Conservation (phyloP, 2,113 vertebrate species). For the Entosphenus tridentatus region DNA sequence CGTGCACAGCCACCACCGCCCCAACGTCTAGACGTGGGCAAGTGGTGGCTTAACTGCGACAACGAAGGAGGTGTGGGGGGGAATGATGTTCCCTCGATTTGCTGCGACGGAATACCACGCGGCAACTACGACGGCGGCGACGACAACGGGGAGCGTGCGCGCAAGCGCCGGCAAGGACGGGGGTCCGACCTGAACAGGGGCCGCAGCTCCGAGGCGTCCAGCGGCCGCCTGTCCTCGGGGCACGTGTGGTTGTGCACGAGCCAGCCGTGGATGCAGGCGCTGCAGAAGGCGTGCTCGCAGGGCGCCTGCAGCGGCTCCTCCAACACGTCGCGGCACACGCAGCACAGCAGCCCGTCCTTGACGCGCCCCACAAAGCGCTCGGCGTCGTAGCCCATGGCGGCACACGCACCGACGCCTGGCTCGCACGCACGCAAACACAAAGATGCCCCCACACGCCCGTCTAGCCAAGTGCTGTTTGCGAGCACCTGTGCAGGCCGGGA, state of each 20-base stretch:
- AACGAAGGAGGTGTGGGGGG: neutral
- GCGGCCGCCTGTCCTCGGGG: conserved; percentile 44
- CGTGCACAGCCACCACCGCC: too few species aligned
- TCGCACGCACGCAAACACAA: too few species aligned
- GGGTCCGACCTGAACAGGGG: conserved; percentile 39
- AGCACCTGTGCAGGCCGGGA: too few species aligned
- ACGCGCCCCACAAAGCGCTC: conserved; percentile 63
- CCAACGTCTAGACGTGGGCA: too few species aligned
- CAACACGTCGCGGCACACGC: conserved; percentile 49
- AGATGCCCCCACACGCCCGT: too few species aligned
- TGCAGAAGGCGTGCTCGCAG: conserved; percentile 57
- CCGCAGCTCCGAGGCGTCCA: conserved; percentile 32
- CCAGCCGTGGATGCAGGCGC: conserved; percentile 50
- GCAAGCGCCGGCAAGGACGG: neutral
- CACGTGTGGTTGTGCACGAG: conserved; percentile 45
- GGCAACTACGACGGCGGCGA: neutral
- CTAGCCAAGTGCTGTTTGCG: too few species aligned
- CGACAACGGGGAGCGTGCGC: neutral
- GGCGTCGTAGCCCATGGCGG: conserved; percentile 46
- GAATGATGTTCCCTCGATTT: neutral
- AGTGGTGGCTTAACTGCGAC: too few species aligned
- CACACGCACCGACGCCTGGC: too few species aligned
- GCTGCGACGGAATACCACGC: neutral
- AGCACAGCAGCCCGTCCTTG: conserved; percentile 56
- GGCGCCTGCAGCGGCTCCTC: conserved; percentile 56